Conservation (phyloP, 2,888 invertebrate genomes). For the Serrognathus titanus region DNA sequence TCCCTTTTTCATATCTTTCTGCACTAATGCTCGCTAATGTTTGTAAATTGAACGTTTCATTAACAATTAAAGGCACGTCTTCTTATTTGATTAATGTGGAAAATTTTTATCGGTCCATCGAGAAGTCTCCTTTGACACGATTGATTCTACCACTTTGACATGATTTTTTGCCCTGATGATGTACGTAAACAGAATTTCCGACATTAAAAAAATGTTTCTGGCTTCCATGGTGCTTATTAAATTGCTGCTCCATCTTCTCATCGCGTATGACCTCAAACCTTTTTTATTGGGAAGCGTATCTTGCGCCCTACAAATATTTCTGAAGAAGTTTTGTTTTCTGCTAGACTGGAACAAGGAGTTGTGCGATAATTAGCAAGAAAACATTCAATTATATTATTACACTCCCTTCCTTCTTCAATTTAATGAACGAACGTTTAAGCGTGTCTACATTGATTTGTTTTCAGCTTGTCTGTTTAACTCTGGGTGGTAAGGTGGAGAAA, state of each 20-base stretch:
- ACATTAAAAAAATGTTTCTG: not conserved
- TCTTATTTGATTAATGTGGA: too few relatives aligned
- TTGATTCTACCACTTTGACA: too few relatives aligned
- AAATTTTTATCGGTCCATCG: too few relatives aligned
- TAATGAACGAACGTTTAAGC: conserved; percentile 1
- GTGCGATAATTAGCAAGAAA: not conserved
- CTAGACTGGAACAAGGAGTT: not conserved
- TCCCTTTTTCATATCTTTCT: too few relatives aligned
- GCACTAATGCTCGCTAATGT: too few relatives aligned
- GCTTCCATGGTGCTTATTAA: not conserved
- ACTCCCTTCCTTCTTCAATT: not conserved
- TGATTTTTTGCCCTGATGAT: not conserved
- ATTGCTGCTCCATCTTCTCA: not conserved
- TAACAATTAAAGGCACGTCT: too few relatives aligned
- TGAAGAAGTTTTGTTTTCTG: not conserved
- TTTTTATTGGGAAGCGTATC: not conserved
- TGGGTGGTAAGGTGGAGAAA: conserved; percentile 22
- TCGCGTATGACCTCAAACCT: not conserved
- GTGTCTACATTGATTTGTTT: conserved; percentile 21
- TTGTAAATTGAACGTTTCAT: too few relatives aligned
- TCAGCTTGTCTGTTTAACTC: conserved; percentile 26
- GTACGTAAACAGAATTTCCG: not conserved
- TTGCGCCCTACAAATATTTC: not conserved
- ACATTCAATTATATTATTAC: not conserved
- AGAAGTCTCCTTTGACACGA: too few relatives aligned